These are phyloP conservation scores for Discoglossus pictus DNA, from an alignment of 2,797 vertebrate genomes.

Conservation along the genomic window DNA sequence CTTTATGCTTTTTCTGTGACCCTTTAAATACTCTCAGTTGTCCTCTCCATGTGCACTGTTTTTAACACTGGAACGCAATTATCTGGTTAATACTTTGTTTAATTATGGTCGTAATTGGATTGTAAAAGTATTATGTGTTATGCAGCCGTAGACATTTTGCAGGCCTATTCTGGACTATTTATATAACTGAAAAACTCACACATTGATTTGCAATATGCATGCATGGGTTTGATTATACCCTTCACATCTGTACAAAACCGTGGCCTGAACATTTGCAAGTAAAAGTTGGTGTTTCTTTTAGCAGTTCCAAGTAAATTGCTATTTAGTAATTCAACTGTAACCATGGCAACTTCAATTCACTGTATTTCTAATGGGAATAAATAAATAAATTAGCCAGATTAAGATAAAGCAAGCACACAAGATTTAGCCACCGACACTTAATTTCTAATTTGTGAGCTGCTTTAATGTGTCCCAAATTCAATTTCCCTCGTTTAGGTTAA, in stretches of 20 bases:
- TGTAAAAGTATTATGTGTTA: too few species aligned
- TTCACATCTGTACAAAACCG: not conserved
- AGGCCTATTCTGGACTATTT: not conserved
- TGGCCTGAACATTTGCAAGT: not conserved
- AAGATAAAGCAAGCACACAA: conserved; percentile 19
- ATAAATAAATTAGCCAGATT: conserved; percentile 25
- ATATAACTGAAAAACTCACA: not conserved
- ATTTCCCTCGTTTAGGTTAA: not conserved
- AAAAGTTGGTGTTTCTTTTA: conserved; percentile 20
- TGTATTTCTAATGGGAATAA: conserved; percentile 18
- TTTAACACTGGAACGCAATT: too few species aligned
- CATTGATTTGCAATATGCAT: not conserved
- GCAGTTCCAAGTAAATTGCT: conserved; percentile 17
- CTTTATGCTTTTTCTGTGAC: too few species aligned
- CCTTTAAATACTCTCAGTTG: too few species aligned
- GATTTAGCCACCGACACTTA: conserved; percentile 5
- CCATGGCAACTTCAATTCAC: conserved; percentile 20
- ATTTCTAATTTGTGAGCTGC: conserved; percentile 1
- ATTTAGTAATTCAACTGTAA: conserved; percentile 24
- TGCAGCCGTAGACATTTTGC: too few species aligned
- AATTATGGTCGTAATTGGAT: too few species aligned
- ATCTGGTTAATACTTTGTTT: too few species aligned
- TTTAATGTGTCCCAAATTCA: not conserved
- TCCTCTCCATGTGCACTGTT: too few species aligned
- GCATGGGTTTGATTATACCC: not conserved